Evolutionary conservation across 2,888 invertebrate species (phyloP).

Genomic region (Pyrochroa serraticornis): DNA sequence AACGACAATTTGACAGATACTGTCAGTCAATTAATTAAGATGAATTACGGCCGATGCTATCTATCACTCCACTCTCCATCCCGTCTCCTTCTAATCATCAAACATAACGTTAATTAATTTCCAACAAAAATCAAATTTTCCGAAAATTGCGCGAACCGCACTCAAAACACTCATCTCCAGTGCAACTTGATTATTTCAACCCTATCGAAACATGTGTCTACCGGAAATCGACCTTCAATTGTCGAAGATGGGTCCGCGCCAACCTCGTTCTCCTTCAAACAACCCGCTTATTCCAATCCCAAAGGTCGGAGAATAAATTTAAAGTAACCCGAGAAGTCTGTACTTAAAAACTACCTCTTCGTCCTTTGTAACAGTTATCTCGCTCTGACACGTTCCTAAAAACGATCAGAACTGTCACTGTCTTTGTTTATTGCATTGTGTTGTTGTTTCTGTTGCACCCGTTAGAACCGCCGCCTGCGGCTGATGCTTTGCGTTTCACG

Average conservation of each 20-base stretch:
- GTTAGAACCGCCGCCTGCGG: conserved; percentile 36
- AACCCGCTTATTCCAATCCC: conserved; percentile 28
- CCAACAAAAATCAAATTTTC: too few species aligned
- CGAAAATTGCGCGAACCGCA: too few species aligned
- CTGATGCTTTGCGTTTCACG: conserved; percentile 45
- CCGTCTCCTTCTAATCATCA: too few species aligned
- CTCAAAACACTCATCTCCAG: too few species aligned
- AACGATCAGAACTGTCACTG: neutral
- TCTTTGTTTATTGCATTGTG: too few species aligned
- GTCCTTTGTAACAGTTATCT: neutral
- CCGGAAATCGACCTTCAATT: too few species aligned
- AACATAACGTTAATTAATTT: too few species aligned
- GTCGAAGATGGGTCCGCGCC: neutral
- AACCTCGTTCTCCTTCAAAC: conserved; percentile 26
- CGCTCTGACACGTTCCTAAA: conserved; percentile 20
- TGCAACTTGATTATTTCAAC: too few species aligned
- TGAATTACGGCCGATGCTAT: conserved; percentile 5
- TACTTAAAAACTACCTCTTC: conserved; percentile 28
- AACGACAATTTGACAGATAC: conserved; percentile 9
- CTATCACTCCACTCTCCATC: too few species aligned
- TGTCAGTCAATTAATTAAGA: conserved; percentile 6
- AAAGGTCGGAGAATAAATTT: conserved; percentile 31
- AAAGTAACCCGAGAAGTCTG: conserved; percentile 32
- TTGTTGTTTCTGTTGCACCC: conserved; percentile 17
- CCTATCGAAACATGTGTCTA: too few species aligned